Evolutionary conservation across 2,113 vertebrate species (phyloP).

Genomic region (Copsychus sechellarum): DNA sequence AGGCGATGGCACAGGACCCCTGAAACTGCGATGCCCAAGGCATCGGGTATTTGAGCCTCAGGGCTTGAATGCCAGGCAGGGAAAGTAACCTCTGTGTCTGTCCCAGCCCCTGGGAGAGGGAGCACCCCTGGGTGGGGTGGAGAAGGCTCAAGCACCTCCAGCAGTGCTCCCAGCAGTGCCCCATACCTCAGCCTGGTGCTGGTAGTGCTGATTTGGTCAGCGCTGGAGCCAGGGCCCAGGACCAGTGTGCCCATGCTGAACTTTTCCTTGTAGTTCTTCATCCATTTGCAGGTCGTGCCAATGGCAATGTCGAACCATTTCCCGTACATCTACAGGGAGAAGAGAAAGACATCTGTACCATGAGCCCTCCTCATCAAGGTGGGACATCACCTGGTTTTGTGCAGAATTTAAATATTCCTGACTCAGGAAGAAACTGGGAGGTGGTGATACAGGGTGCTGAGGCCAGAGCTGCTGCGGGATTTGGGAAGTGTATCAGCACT

Average conservation of each 20-base stretch:
- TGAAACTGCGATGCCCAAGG: rapidly evolving
- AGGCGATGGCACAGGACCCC: background rate
- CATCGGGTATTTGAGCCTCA: background rate
- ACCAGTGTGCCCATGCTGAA: conserved; percentile 76
- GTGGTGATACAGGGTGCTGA: background rate
- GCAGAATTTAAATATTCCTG: background rate
- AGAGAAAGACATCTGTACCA: background rate
- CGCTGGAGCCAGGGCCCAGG: conserved; percentile 52
- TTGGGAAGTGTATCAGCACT: background rate
- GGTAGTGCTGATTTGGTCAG: conserved; percentile 24
- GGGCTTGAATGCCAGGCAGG: background rate
- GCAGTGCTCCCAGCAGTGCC: background rate
- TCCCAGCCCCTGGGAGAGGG: background rate
- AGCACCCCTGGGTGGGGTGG: background rate
- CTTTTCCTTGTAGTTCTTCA: conserved; percentile 66
- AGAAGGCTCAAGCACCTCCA: background rate
- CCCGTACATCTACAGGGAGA: conserved; percentile 72
- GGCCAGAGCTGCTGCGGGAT: background rate
- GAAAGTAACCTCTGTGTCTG: background rate
- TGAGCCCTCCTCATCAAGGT: rapidly evolving
- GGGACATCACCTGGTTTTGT: background rate
- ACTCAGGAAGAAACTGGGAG: background rate
- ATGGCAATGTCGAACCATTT: conserved; percentile 87
- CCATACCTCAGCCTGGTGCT: conserved; percentile 71
- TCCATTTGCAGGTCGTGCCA: conserved; percentile 75